These are phyloP conservation scores for Ferdinandea cuprea DNA, from an alignment of 2,888 invertebrate genomes.

Conservation along the genomic window DNA sequence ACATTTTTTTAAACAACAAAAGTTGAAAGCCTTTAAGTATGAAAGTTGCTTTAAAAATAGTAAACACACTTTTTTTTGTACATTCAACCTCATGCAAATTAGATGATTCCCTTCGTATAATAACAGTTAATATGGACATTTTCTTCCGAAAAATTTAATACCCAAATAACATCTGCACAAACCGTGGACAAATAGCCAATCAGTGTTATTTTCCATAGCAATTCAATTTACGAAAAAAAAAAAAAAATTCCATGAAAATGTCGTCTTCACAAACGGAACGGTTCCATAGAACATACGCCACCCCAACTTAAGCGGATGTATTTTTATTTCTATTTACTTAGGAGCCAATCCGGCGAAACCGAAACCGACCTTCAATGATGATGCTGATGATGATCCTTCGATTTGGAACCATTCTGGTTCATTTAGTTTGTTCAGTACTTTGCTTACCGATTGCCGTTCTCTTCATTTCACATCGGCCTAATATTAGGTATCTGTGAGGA, in stretches of 20 bases:
- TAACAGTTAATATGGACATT: constrained; percentile 24
- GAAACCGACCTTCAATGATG: constrained; percentile 58
- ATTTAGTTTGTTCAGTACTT: constrained; percentile 64
- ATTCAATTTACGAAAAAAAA: constrained; percentile 44
- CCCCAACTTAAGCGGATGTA: neutral
- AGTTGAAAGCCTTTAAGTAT: too few relatives aligned
- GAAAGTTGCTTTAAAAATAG: too few relatives aligned
- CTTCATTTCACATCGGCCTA: constrained; percentile 27
- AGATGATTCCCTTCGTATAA: constrained; percentile 28
- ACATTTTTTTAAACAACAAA: too few relatives aligned
- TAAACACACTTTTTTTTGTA: too few relatives aligned
- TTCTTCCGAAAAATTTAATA: constrained; percentile 54
- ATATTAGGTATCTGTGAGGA: constrained; percentile 1
- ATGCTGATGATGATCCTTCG: constrained; percentile 72
- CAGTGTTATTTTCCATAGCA: constrained; percentile 30
- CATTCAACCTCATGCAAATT: neutral
- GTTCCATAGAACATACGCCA: too few relatives aligned
- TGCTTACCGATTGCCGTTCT: constrained; percentile 66
- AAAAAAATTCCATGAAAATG: constrained; percentile 45
- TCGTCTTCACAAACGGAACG: too few relatives aligned
- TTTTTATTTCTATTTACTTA: constrained; percentile 63
- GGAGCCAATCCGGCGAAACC: constrained; percentile 64
- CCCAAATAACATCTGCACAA: constrained; percentile 61
- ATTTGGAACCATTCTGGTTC: constrained; percentile 68
- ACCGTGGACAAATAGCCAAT: constrained; percentile 64